These are phyloP conservation scores for Epinotia nisella DNA, from an alignment of 2,888 invertebrate genomes.

Conservation along the genomic window DNA sequence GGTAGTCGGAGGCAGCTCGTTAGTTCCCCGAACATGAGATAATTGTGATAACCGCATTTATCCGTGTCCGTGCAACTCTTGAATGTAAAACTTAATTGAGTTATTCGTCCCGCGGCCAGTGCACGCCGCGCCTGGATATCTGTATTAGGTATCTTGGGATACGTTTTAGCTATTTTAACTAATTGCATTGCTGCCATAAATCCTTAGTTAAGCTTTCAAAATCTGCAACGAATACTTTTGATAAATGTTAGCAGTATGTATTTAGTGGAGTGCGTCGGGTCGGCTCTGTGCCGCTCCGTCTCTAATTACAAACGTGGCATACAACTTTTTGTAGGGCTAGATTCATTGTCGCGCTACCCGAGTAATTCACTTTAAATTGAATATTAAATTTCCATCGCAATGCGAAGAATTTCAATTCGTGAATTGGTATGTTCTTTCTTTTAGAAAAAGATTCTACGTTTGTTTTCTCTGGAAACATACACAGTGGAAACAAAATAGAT, in stretches of 20 bases:
- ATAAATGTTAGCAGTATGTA: slow-evolving; percentile 35
- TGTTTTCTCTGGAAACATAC: slow-evolving; percentile 35
- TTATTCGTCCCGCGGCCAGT: slow-evolving; percentile 64
- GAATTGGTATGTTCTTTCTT: slow-evolving; percentile 46
- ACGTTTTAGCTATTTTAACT: slow-evolving; percentile 44
- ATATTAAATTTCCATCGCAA: slow-evolving; percentile 63
- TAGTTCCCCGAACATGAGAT: slow-evolving; percentile 68
- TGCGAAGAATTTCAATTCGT: slow-evolving; percentile 58
- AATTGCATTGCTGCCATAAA: slow-evolving; percentile 43
- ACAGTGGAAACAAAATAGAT: slow-evolving; percentile 34
- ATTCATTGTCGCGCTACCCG: slow-evolving; percentile 72
- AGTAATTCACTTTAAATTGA: slow-evolving; percentile 75
- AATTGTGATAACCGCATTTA: slow-evolving; percentile 80
- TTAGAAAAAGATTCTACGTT: slow-evolving; percentile 39
- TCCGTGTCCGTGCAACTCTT: slow-evolving; percentile 67
- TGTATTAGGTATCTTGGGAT: slow-evolving; percentile 44
- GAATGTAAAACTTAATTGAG: slow-evolving; percentile 77
- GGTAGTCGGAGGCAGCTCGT: slow-evolving; percentile 53
- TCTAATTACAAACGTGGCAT: slow-evolving; percentile 78
- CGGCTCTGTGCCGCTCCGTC: slow-evolving; percentile 55
- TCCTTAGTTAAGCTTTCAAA: slow-evolving; percentile 32
- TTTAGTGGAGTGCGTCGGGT: slow-evolving; percentile 27
- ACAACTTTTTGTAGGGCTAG: slow-evolving; percentile 72
- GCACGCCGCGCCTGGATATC: slow-evolving; percentile 27
- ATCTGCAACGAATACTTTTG: slow-evolving; percentile 39